phyloP scores from a whole-genome alignment of 1,140 invertebrate species.

The Pseudomyrmex cubaensis region DNA sequence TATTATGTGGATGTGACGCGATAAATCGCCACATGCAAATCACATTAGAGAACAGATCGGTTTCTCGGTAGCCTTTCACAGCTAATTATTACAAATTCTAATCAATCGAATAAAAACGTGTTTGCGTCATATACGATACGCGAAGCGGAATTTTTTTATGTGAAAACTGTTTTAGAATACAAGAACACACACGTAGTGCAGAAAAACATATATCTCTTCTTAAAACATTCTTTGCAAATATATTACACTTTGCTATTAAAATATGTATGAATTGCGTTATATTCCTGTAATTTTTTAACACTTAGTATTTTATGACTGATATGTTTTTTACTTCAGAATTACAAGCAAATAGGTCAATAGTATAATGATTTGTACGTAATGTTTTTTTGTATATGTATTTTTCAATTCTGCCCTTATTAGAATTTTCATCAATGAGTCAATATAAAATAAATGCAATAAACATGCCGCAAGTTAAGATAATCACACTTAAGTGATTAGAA shows the following conservation, averaged over 20 bases:
- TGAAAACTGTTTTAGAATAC: background rate
- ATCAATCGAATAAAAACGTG: constrained; percentile 37
- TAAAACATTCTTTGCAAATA: background rate
- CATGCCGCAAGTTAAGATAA: too few species aligned
- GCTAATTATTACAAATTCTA: constrained; percentile 58
- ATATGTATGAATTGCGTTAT: too few species aligned
- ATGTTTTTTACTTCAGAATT: too few species aligned
- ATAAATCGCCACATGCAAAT: constrained; percentile 85
- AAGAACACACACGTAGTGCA: background rate
- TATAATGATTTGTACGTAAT: too few species aligned
- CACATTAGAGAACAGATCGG: constrained; percentile 64
- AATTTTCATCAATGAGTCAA: too few species aligned
- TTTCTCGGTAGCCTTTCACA: constrained; percentile 54
- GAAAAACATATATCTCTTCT: background rate
- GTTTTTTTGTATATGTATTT: background rate
- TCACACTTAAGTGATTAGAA: too few species aligned
- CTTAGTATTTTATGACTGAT: too few species aligned
- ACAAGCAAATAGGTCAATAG: too few species aligned
- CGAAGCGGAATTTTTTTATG: background rate
- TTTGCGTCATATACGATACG: constrained; percentile 24
- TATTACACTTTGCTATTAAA: background rate
- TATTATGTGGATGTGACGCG: constrained; percentile 83
- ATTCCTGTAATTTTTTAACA: too few species aligned
- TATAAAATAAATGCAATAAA: too few species aligned
- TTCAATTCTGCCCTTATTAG: too few species aligned